phyloP scores from a whole-genome alignment of 1,140 invertebrate species.

The Pogonomyrmex barbatus region DNA sequence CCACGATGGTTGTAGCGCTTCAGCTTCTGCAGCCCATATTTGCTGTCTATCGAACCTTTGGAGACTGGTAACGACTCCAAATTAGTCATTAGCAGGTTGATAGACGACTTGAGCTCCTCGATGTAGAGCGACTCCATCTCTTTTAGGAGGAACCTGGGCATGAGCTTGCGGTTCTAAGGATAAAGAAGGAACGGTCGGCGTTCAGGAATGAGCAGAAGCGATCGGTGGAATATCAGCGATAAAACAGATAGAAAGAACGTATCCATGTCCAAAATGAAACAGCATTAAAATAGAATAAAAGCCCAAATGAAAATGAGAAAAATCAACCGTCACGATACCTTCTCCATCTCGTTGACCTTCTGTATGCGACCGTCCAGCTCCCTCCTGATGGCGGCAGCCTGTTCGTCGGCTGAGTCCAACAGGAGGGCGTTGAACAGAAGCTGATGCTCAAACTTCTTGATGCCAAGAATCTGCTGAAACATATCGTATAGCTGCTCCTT shows the following conservation, averaged over 20 bases:
- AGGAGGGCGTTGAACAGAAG: constrained; percentile 99
- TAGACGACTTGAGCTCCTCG: constrained; percentile 98
- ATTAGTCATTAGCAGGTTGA: constrained; percentile 99
- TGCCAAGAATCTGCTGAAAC: constrained; percentile 99
- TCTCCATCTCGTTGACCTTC: constrained; percentile 98
- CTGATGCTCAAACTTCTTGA: constrained; percentile 99
- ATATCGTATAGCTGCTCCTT: constrained; percentile 99
- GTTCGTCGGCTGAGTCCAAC: constrained; percentile 99
- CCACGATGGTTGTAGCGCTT: constrained; percentile 96
- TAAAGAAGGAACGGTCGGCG: constrained; percentile 55
- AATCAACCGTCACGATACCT: constrained; percentile 87
- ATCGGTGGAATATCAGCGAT: constrained; percentile 2
- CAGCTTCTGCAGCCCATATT: constrained; percentile 97
- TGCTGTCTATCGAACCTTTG: constrained; percentile 98
- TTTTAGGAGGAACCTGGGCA: constrained; percentile 99
- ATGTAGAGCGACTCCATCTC: constrained; percentile 99
- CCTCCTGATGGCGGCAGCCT: constrained; percentile 99
- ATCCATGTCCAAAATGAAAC: constrained; percentile 41
- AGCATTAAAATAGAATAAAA: constrained; percentile 19
- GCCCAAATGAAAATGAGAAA: not conserved
- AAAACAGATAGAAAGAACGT: constrained; percentile 22
- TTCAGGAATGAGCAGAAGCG: constrained; percentile 55
- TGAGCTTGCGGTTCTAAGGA: constrained; percentile 96
- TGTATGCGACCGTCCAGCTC: constrained; percentile 99
- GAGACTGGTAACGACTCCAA: constrained; percentile 99